These are phyloP conservation scores for Pyrrhia umbra DNA, from an alignment of 2,888 invertebrate genomes.

Conservation along the genomic window DNA sequence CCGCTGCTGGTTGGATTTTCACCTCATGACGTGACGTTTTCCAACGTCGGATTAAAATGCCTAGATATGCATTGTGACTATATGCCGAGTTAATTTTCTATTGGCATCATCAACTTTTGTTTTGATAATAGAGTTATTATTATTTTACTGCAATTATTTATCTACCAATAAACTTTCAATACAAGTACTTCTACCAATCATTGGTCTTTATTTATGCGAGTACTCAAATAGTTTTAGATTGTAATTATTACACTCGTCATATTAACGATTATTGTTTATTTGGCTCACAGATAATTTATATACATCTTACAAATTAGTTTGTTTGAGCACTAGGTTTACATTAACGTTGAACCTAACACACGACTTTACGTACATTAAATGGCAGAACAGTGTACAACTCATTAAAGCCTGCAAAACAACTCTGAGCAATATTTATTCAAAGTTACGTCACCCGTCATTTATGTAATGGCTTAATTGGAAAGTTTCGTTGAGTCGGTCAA, in stretches of 20 bases:
- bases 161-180: no score
- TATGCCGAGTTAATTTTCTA: no score
- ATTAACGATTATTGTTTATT: no score
- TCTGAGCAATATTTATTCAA: slow-evolving; percentile 71
- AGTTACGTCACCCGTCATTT: slow-evolving; percentile 76
- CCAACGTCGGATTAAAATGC: not conserved
- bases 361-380: slow-evolving; percentile 35
- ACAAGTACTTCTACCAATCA: no score
- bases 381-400: slow-evolving; percentile 41
- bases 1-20: not conserved
- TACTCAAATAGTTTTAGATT: no score
- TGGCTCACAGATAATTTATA: no score
- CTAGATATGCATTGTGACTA: no score
- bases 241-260: no score
- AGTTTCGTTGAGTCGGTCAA: slow-evolving; percentile 81
- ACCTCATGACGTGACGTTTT: not conserved
- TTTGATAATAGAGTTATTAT: no score
- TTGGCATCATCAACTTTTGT: no score
- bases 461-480: slow-evolving; percentile 87
- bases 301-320: not conserved
- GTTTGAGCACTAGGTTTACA: slow-evolving; percentile 2
- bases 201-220: no score
- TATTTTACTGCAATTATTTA: no score
- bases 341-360: not conserved
- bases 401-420: slow-evolving; percentile 67